Base-by-base conservation (phyloP, 2,113 vertebrate genomes). In the Mesocricetus auratus region DNA sequence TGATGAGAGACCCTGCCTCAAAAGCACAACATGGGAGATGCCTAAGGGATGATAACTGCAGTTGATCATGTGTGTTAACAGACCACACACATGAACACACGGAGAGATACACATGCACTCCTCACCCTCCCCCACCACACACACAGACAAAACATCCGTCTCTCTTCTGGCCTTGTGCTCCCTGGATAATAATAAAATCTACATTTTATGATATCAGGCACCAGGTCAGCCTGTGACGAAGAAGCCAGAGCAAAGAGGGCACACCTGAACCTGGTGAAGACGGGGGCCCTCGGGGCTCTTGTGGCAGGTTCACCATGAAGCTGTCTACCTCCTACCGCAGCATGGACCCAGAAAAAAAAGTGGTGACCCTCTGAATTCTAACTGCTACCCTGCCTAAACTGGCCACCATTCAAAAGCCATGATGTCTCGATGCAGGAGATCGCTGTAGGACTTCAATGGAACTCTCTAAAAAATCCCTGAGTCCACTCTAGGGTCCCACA, bases 191-290 rank as follows among this genome's bases (percentile, higher is more conserved):
- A 31, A 50, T 26, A 47, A 50, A 69, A 36, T 4, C 68, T 21
- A 50, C 36, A 29, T 16, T 19, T 15, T 26, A 78, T 85, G 71
- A 77, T 42, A 42, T 68, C 19, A 11, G 21, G 15, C 31, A 58
- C 17, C 21, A 31, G 15, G 16, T 69, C 75, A 29, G 4, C 91
- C 19, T 31, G 5, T 19, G 3, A 5, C 8, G 42, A 13, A 60
- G 36, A 47, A 36, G 19, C 17, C n/a, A 24, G 31, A 24, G 15
- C 7, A 1, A 50, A n/a, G 22, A 29, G 26, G 1, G 0, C 8
- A 50, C 29, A 24, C 19, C n/a, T 7, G 36, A 47, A 11, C 58
- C 81, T 68, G 26, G 75, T 36, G 69, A 58, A 62, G 16, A 56
- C 24, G 31, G 39, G 31, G 22, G 15, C 62, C 81, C 73, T 29